Percentiles rank a stretch among this genome's conserved stretches.
Conservation (phyloP, 2,797 vertebrate species). For the Acanthopagrus latus region DNA sequence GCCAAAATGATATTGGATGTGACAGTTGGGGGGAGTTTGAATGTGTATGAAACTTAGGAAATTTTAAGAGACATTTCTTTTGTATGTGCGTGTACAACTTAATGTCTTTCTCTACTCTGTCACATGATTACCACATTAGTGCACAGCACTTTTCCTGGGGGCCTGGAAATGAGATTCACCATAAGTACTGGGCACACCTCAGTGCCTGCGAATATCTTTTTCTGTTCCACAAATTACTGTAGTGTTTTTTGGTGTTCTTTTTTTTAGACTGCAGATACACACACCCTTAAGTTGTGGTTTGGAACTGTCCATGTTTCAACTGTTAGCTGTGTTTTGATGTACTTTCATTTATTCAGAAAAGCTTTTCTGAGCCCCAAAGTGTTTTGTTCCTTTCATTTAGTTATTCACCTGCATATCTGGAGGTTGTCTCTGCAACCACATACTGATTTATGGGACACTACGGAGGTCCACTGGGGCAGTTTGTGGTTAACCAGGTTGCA, state of each 20-base stretch:
- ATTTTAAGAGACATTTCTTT: slow-evolving; percentile 1
- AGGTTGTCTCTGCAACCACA: slow-evolving; percentile 6
- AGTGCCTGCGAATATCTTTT: slow-evolving; percentile 17
- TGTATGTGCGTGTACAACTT: not conserved
- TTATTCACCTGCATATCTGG: not conserved
- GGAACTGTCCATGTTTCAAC: not conserved
- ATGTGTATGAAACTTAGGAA: slow-evolving; percentile 17
- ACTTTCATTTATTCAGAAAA: not conserved
- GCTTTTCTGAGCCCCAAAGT: not conserved
- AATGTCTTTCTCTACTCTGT: not conserved
- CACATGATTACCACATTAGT: slow-evolving; percentile 4
- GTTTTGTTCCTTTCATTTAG: not conserved
- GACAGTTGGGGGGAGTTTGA: not conserved
- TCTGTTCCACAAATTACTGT: slow-evolving; percentile 3
- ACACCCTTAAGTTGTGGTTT: not conserved
- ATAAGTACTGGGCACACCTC: slow-evolving; percentile 3
- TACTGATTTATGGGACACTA: not conserved
- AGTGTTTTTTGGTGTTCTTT: not conserved
- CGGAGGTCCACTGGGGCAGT: slow-evolving; percentile 1
- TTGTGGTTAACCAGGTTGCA: slow-evolving; percentile 8
- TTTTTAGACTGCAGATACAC: slow-evolving; percentile 9
- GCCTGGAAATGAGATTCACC: slow-evolving; percentile 21
- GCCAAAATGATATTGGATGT: slow-evolving; percentile 2
- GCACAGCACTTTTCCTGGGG: not conserved
- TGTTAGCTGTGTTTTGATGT: not conserved